Evolutionary conservation across 2,888 invertebrate species (phyloP), one percentile per base, ranked within the genome.

Genomic region (Creontiades dilutus): DNA sequence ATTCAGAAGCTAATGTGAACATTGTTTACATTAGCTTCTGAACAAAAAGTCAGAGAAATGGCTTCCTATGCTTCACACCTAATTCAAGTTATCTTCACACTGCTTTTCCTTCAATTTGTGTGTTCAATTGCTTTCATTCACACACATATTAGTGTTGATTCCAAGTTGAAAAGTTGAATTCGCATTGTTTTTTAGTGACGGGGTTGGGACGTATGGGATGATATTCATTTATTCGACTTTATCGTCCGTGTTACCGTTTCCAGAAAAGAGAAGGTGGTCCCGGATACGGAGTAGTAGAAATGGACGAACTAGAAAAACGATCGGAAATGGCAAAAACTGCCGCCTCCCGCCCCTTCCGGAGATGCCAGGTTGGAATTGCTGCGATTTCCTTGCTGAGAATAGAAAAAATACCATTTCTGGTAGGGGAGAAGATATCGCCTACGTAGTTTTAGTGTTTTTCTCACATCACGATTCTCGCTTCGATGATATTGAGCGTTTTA

Each of bases 261-360:
- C 48, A 52, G 55, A 23, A 68, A 68, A 23, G 68, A 68, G 23
- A 23, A 23, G 68, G 23, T 68, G 27, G 23, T 68, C 19, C 19
- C 68, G n/a, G 68, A 68, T 23, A 52, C 12, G 2, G 13, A 16
- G 61, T 5, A 46, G 19, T 37, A 85, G 14, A 9, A 57, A n/a
- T 16, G 16, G 85, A 28, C 12, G 61, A 57, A 85, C 16, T 9
- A 47, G 4, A 85, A 61, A 85, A 85, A 85, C 68, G 85, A 61
- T 85, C 37, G 85, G 61, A 57, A 85, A 46, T 28, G 68, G 28
- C 37, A 13, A 28, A 61, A 85, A 61, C 27, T 85, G 37, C 85
- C 28, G 61, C 9, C 61, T 55, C 14, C 28, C 27, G 85, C 28
- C 55, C 27, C 16, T 52, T 27, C 28, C 37, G 16, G 16, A 85